Conservation (phyloP, 2,888 invertebrate species). For the Polydesmus complanatus region DNA sequence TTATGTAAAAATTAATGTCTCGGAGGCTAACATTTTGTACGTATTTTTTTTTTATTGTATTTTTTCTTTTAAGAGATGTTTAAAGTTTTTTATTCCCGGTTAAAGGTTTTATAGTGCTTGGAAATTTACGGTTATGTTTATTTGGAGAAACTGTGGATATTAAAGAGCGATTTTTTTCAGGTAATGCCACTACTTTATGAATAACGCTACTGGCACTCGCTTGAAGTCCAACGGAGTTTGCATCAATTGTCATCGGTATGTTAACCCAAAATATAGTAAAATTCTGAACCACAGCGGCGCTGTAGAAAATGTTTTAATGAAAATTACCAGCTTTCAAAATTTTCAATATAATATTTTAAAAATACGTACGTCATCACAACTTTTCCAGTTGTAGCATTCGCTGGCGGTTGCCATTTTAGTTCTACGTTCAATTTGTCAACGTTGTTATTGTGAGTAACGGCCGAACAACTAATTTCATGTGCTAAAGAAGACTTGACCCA, state of each 20-base stretch:
- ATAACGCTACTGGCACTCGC: too few species aligned
- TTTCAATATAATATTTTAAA: not conserved
- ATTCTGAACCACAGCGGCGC: constrained; percentile 14
- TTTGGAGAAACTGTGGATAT: too few species aligned
- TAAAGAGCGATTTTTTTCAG: too few species aligned
- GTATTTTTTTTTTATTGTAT: too few species aligned
- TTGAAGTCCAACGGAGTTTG: too few species aligned
- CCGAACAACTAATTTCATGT: constrained; percentile 7
- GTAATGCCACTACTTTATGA: too few species aligned
- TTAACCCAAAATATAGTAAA: constrained; percentile 14
- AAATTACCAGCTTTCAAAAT: not conserved
- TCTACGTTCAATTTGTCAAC: constrained; percentile 2
- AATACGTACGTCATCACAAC: constrained; percentile 9
- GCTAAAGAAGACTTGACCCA: constrained; percentile 5
- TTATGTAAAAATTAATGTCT: too few species aligned
- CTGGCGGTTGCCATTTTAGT: constrained; percentile 9
- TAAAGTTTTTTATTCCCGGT: too few species aligned
- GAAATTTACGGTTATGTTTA: too few species aligned
- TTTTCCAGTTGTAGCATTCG: constrained; percentile 11
- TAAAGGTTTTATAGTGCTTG: too few species aligned
- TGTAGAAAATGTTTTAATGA: not conserved
- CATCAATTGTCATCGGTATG: constrained; percentile 8
- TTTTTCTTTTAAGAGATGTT: too few species aligned
- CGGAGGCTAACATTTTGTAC: too few species aligned
- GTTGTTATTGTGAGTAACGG: constrained; percentile 13